Base-by-base conservation (phyloP, 64 coral and sea anemone genomes). In the Stichodactyla mertensii region DNA sequence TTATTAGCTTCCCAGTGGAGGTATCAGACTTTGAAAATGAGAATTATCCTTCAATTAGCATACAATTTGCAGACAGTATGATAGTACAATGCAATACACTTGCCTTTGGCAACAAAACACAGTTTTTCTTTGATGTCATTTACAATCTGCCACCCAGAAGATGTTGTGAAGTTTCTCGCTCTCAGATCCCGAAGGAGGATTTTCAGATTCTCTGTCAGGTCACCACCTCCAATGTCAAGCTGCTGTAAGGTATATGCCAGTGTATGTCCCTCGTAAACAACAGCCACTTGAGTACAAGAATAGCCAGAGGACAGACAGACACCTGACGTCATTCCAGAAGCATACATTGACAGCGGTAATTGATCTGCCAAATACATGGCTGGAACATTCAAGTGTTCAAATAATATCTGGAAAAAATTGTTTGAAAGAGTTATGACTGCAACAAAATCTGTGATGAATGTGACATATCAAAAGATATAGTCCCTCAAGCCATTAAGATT, bases 121-220 rank as follows among this genome's bases (percentile, higher is more conserved):
- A 93, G 31, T 0, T 51, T 95, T 69, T 95, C 91, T 70, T 99
- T 99, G 77, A 99, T 99, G 31, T 89, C 81, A 87, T 99, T 94
- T 14, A 99, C 97, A 93, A 99, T 94, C 61, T 99, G 93, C 97
- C 97, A 99, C 19, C 92, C 93, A 58, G 97, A 99, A 31, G 93
- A 95, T 6, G 93, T 91, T 4, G 87, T 89, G 71, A 99, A 99
- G 20, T 90, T 94, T 31, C 91, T 85, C 10, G 93, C 97, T 95
- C 93, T 92, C 57, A 88, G 77, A 61, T 94, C 88, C 87, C 93
- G 92, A 6, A 99, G 59, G 4, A 92, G 79, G 9, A 92, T 89
- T 77, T 94, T 92, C 18, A 99, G 82, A 87, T 95, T 99, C 64
- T 99, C 90, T 77, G 97, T 99, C 60, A 99, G 86, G 10, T 92